Evolutionary conservation across 92 coral and sea anemone species (phyloP), one percentile per base, ranked within the genome.

Genomic region (Paragorgia papillata): DNA sequence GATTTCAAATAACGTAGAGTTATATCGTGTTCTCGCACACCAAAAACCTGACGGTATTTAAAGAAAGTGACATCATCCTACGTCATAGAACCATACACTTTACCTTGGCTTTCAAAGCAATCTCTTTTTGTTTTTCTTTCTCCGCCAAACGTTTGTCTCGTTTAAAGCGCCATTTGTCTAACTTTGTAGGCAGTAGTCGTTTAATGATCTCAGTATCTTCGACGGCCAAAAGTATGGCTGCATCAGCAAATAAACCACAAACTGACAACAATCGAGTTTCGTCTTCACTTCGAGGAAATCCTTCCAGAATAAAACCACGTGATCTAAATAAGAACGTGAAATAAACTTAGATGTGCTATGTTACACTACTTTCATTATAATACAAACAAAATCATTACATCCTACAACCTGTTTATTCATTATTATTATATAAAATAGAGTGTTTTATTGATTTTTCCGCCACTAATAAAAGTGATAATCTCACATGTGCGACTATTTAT

Each of bases 141-240:
- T 88, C 94, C n/a, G 97, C 94, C 30, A 88, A 70, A 76, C 98
- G 81, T 73, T 86, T 90, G 82, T 94, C 97, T 61, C 98, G 65
- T 57, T 86, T 94, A 80, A 73, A 85, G 29, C 86, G 87, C 98
- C 98, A 94, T 80, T 80, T 91, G 49, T 88, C 95, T 44, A 94
- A 84, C 79, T 85, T 73, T 34, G 94, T 92, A 5, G 98, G 97
- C 49, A 94, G 75, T 33, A 91, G 82, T 40, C 98, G 76, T 21
- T 91, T 86, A 35, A 79, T 94, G 50, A 94, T 91, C 27, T 79
- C 94, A 19, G 92, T 88, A 51, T 94, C 98, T 43, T 94, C 98
- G 8, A 94, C 98, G 9, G 86, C 98, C 50, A 94, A 81, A 30
- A 94, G 40, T 0, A 91, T 80, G 7, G 92, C 84, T 18, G 87